A percentile compares a stretch with the other conserved stretches of the same genome.
These are phyloP conservation scores for Oryzaephilus surinamensis DNA, from an alignment of 1,140 invertebrate genomes.

Conservation along the genomic window DNA sequence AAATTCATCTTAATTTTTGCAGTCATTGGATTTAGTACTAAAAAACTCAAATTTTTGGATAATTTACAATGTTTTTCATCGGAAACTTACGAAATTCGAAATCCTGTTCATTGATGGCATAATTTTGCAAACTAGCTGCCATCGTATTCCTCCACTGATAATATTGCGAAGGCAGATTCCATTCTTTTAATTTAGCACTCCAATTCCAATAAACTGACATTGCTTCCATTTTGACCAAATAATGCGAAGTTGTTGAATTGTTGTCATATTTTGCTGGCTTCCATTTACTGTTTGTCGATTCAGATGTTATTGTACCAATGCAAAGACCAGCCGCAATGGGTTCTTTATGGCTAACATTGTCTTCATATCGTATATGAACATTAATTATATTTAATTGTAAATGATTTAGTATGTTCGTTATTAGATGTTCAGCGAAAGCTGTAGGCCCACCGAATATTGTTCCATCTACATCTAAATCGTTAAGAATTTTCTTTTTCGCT, in stretches of 20 bases:
- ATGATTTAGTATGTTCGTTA: conserved; percentile 67
- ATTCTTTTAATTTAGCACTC: conserved; percentile 42
- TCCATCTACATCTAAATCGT: conserved; percentile 41
- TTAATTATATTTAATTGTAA: conserved; percentile 70
- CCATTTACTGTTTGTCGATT: conserved; percentile 80
- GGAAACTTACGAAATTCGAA: conserved; percentile 27
- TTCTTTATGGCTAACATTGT: conserved; percentile 53
- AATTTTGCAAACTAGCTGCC: conserved; percentile 62
- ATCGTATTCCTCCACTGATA: conserved; percentile 57
- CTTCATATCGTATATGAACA: conserved; percentile 76
- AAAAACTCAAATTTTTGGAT: conserved; percentile 18
- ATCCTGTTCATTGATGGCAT: conserved; percentile 52
- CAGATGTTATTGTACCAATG: conserved; percentile 64
- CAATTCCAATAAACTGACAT: conserved; percentile 71
- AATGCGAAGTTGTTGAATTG: conserved; percentile 57
- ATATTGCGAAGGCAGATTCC: conserved; percentile 46
- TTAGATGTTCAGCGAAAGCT: conserved; percentile 59
- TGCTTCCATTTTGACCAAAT: conserved; percentile 66
- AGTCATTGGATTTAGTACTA: conserved; percentile 38
- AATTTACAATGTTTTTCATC: neutral
- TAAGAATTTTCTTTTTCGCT: conserved; percentile 52
- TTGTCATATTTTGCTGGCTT: conserved; percentile 56
- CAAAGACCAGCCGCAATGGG: conserved; percentile 68
- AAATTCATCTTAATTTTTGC: conserved; percentile 73
- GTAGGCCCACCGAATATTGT: conserved; percentile 41